Evolutionary conservation across 2,113 vertebrate genomes (phyloP).

Genomic region (Sinocyclocheilus anophthalmus): DNA sequence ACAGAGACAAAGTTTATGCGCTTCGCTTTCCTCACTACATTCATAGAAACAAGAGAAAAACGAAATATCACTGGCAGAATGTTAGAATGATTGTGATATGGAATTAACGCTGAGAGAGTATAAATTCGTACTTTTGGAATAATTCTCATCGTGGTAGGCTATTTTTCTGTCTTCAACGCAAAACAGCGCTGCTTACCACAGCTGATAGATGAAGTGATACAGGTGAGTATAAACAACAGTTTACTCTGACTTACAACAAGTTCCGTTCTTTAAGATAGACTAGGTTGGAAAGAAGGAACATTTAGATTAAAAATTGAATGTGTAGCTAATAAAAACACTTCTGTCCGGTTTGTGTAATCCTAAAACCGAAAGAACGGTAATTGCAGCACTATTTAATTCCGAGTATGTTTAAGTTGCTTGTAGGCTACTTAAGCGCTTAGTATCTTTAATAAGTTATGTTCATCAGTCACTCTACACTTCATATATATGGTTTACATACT

Average conservation of each 20-base stretch:
- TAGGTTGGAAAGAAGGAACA: not conserved
- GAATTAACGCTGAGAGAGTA: not conserved
- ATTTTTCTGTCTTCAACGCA: not conserved
- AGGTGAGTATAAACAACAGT: constrained; percentile 13
- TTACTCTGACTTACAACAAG: not conserved
- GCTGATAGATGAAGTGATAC: constrained; percentile 18
- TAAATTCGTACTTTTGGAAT: constrained; percentile 20
- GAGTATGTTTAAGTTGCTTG: not conserved
- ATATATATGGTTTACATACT: not conserved
- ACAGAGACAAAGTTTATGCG: constrained; percentile 23
- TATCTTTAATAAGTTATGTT: not conserved
- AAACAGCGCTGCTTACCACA: constrained; percentile 1
- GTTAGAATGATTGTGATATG: not conserved
- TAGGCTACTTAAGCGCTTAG: not conserved
- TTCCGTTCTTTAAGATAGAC: not conserved
- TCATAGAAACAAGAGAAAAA: not conserved
- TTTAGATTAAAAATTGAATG: too few species aligned
- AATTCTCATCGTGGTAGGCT: not conserved
- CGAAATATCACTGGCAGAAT: not conserved
- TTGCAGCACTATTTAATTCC: not conserved
- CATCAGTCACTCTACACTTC: not conserved
- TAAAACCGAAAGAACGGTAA: too few species aligned
- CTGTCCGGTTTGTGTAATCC: not conserved
- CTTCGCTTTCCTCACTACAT: not conserved
- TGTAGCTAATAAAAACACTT: not conserved